Conservation (phyloP, 1,140 invertebrate species). For the Lucilia sericata region DNA sequence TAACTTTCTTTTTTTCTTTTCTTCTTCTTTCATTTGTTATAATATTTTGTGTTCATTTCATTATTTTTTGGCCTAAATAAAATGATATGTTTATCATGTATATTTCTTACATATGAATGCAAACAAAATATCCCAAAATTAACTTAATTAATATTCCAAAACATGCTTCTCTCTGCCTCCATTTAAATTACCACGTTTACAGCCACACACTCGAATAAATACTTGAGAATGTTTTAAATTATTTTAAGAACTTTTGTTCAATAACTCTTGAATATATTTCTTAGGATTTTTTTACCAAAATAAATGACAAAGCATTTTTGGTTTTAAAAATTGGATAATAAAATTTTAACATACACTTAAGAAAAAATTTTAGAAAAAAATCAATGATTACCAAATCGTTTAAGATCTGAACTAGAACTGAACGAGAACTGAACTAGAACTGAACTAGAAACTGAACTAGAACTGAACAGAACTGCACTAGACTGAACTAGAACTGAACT, state of each 20-base stretch:
- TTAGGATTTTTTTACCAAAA: not conserved
- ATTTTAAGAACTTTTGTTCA: not conserved
- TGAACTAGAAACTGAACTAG: too few relatives aligned
- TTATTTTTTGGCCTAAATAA: not conserved
- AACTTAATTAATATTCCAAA: conserved; percentile 26
- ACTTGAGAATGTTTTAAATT: not conserved
- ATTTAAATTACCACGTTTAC: not conserved
- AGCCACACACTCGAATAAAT: not conserved
- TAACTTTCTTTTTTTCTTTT: not conserved
- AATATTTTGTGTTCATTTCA: not conserved
- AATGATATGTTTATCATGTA: conserved; percentile 17
- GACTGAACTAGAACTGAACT: too few relatives aligned
- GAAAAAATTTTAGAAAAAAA: too few relatives aligned
- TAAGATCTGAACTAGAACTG: too few relatives aligned
- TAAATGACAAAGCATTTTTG: not conserved
- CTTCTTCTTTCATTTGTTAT: not conserved
- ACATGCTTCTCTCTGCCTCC: not conserved
- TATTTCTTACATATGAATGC: not conserved
- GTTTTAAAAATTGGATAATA: not conserved
- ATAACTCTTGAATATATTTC: not conserved
- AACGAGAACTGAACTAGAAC: too few relatives aligned
- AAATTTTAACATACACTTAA: not conserved
- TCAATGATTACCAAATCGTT: too few relatives aligned
- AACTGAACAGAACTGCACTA: too few relatives aligned
- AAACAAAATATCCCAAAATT: not conserved